Evolutionary conservation across 2,888 invertebrate genomes (phyloP), one percentile per base, ranked within the genome.

Genomic region (Disparrhopalites patrizii): DNA sequence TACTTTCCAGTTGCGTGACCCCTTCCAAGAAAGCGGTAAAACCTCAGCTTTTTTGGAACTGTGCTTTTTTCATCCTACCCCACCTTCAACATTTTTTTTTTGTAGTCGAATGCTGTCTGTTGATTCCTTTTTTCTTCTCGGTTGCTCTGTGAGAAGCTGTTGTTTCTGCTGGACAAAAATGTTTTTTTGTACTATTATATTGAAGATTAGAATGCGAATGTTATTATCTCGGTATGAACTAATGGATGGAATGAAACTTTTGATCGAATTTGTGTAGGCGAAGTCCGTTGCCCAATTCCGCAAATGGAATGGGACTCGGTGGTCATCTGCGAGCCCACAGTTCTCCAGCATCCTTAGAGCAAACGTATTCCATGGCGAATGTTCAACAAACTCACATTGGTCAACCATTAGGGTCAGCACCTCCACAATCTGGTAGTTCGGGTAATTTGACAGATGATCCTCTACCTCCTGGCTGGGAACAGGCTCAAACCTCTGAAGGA

Each of bases 321-420:
- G 66, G 66, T 70, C 96, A 96, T 84, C 91, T 92, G 73, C 85
- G 96, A 77, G 94, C 95, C 62, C 95, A 95, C 83, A 94, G 93
- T 80, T 95, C 94, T 77, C 96, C 96, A 72, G 96, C 96, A 62
- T 93, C 93, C 76, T 84, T 96, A 77, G 94, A 95, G 81, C 94
- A 94, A 81, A 93, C 93, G 55, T 92, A 92, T 79, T 89, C 87
- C 57, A 72, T 81, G 80, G 67, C 81, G 80, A 74, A 80, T 79
- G 68, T 81, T 78, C 77, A 81, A 79, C 77, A 81, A 79, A 78
- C 84, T 81, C 78, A 78, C 40, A 50, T 68, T 50, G 69, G 66
- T 63, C 69, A 67, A 64, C 65, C 58, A 36, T 66, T 70, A 25
- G 72, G 69, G 57, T 31, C 68, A 63, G 71, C 73, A 56, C 71